Conservation (phyloP, 2,888 invertebrate species). For the Pherbina coryleti region DNA sequence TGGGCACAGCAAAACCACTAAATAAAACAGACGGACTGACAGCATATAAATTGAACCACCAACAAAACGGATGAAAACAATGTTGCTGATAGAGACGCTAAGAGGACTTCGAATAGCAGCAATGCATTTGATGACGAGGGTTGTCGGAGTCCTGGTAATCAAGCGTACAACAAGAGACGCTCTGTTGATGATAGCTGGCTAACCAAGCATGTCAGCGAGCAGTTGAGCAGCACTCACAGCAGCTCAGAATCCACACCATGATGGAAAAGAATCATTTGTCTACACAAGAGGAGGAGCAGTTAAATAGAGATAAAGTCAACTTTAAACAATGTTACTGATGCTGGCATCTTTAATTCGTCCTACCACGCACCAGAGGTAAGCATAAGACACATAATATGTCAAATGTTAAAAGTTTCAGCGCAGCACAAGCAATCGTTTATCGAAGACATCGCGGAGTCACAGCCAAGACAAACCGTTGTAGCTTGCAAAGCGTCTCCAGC, state of each 20-base stretch:
- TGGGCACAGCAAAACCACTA: neutral
- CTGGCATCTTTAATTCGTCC: no score
- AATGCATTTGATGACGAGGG: neutral
- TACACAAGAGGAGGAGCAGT: no score
- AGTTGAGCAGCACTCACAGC: neutral
- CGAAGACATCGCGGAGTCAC: no score
- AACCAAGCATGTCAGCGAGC: neutral
- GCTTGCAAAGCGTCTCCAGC: no score
- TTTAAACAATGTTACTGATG: no score
- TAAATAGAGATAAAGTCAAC: no score
- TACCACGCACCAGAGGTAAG: no score
- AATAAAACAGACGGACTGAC: neutral
- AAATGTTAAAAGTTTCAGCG: no score
- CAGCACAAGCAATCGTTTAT: no score
- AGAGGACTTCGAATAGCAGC: neutral
- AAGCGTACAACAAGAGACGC: neutral
- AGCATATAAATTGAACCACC: neutral
- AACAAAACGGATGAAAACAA: neutral
- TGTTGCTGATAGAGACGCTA: neutral
- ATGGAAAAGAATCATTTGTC: no score
- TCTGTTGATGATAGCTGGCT: conserved; percentile 2
- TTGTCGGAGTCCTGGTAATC: neutral
- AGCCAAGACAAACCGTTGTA: no score
- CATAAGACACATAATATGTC: no score
- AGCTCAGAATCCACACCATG: neutral